Evolutionary conservation across 2,888 invertebrate genomes (phyloP).

Genomic region (Cosmorhoe ocellata): DNA sequence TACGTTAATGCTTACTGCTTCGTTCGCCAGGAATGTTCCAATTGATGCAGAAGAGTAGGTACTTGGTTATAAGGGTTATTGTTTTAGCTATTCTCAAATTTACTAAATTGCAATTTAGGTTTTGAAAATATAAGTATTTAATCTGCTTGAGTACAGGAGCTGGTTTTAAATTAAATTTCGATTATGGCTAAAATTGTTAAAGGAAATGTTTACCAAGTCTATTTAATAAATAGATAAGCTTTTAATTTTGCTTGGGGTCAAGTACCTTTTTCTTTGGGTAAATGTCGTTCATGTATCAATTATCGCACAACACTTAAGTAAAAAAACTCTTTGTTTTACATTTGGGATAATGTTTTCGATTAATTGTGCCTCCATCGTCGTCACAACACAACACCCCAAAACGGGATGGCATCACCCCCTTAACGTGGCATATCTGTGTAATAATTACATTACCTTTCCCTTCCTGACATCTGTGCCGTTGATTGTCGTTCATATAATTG

Average conservation of each 20-base stretch:
- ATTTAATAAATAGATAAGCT: no score
- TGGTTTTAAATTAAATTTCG: no score
- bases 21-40: slow-evolving; percentile 48
- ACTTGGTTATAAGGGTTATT: slow-evolving; percentile 17
- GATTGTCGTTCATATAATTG: slow-evolving; percentile 79
- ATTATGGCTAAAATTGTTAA: no score
- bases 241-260: no score
- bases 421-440: slow-evolving; percentile 62
- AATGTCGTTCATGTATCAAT: no score
- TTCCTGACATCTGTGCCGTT: slow-evolving; percentile 65
- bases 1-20: slow-evolving; percentile 70
- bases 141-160: no score
- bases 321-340: no score
- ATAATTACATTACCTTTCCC: slow-evolving; percentile 75
- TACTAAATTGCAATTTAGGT: background rate
- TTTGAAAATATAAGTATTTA: background rate
- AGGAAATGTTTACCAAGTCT: no score
- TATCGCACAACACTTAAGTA: no score
- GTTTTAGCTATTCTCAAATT: slow-evolving; percentile 18
- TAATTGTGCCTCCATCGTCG: slow-evolving; percentile 19
- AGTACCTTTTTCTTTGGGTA: no score
- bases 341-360: slow-evolving; percentile 30
- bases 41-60: slow-evolving; percentile 42
- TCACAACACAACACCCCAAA: slow-evolving; percentile 6
- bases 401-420: slow-evolving; percentile 27